These are phyloP conservation scores for Thamnophis sirtalis DNA, from an alignment of 2,113 vertebrate genomes.

Conservation along the genomic window DNA sequence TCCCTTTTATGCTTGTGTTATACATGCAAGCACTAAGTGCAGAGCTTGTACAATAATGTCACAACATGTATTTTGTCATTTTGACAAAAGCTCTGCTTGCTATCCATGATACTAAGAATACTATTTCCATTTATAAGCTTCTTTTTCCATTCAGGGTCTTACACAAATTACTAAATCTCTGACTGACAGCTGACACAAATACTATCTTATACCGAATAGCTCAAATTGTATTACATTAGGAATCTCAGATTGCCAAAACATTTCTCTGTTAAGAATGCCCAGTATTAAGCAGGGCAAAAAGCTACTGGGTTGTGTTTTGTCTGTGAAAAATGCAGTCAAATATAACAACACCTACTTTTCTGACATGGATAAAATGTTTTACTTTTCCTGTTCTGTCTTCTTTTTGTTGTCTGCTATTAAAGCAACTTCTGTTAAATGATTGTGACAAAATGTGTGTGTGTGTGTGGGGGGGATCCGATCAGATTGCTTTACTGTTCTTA, in stretches of 20 bases:
- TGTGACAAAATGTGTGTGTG: constrained; percentile 61
- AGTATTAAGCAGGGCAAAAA: constrained; percentile 45
- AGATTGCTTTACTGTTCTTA: constrained; percentile 53
- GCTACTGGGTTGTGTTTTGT: constrained; percentile 42
- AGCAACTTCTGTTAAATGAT: constrained; percentile 57
- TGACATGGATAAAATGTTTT: constrained; percentile 39
- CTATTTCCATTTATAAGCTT: neutral
- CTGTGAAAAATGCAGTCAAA: constrained; percentile 47
- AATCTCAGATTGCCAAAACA: constrained; percentile 37
- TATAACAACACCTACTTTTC: constrained; percentile 36
- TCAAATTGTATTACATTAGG: constrained; percentile 46
- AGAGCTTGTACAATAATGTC: neutral
- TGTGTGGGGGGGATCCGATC: neutral
- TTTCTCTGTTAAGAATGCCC: constrained; percentile 47
- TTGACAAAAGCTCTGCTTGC: neutral
- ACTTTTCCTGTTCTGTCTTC: constrained; percentile 14
- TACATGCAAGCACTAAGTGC: neutral
- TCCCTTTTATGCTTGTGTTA: neutral
- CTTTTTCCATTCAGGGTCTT: neutral
- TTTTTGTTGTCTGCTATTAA: constrained; percentile 40
- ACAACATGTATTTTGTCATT: neutral
- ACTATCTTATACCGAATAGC: neutral
- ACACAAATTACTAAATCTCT: neutral
- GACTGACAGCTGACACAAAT: constrained; percentile 7
- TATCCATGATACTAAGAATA: neutral